Evolutionary conservation across 2,113 vertebrate genomes (phyloP).

Genomic region (Burhinus bistriatus): DNA sequence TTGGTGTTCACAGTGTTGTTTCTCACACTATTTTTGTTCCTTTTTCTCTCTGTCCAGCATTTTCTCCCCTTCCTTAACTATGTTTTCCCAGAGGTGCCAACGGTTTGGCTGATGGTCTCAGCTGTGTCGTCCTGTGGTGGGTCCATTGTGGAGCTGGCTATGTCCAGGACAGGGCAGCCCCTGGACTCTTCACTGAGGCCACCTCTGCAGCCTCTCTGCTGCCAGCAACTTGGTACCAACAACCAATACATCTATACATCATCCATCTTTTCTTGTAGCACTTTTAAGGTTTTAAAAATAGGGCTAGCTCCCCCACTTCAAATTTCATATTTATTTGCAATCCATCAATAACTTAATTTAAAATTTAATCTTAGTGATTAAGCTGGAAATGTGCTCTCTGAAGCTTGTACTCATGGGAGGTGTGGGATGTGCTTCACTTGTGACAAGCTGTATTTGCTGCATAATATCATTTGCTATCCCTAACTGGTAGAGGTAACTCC

Average conservation of each 20-base stretch:
- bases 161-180: not conserved
- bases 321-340: not conserved
- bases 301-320: not conserved
- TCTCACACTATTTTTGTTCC: not conserved
- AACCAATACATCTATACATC: not conserved
- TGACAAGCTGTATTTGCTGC: not conserved
- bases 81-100: not conserved
- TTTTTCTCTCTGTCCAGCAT: not conserved
- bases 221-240: not conserved
- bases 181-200: not conserved
- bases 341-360: constrained; percentile 1
- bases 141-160: not conserved
- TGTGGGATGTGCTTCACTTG: not conserved
- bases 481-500: not conserved
- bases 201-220: not conserved
- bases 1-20: not conserved
- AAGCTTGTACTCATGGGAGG: not conserved
- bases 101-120: not conserved
- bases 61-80: not conserved
- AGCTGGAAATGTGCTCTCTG: not conserved
- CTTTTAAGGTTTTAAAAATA: not conserved
- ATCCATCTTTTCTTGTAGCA: not conserved
- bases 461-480: not conserved
- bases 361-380: constrained; percentile 1
- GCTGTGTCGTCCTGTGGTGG: not conserved